Base-by-base conservation (phyloP, 2,888 invertebrate genomes). In the Odontomyia ornata region DNA sequence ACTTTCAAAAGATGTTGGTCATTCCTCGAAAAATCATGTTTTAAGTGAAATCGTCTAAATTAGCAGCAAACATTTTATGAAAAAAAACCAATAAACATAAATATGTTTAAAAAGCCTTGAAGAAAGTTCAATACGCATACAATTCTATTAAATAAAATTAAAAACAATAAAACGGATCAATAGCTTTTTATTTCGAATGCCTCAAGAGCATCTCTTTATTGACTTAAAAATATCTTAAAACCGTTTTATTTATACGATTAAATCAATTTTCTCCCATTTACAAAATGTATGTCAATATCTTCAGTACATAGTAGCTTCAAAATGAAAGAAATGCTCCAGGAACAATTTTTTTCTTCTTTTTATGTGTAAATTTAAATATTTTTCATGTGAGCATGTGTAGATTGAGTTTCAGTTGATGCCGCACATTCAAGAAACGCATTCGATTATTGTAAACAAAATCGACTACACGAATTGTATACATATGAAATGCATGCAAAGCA, bases 191-290 rank as follows among this genome's bases (percentile, higher is more conserved):
- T n/a, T n/a, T n/a, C 18, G 11, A 9, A n/a, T 56, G 11, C 56
- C 18, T 56, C 11, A 56, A 56, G 11, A 56, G 7, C 56, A 56
- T 56, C 43, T 9, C 13, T 13, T 56, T n/a, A 56, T n/a, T 5
- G 7, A n/a, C 4, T n/a, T n/a, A 56, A 56, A n/a, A 56, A 9
- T 56, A 9, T 56, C n/a, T 43, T 43, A 7, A 43, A n/a, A 43
- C 56, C 4, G 56, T n/a, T n/a, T 56, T 56, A 56, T 56, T 56
- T 56, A n/a, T 56, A 56, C 56, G 56, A 56, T 56, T 56, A 56
- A 56, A 56, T 56, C 56, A 56, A 56, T 56, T n/a, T 18, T n/a
- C 11, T 56, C n/a, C 56, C 18, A 56, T 56, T 56, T 13, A 56
- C 11, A 18, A 56, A 56, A 56, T 56, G 56, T 56, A n/a, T 56